Evolutionary conservation across 2,797 vertebrate genomes (phyloP).

Genomic region (Cyclopterus lumpus): DNA sequence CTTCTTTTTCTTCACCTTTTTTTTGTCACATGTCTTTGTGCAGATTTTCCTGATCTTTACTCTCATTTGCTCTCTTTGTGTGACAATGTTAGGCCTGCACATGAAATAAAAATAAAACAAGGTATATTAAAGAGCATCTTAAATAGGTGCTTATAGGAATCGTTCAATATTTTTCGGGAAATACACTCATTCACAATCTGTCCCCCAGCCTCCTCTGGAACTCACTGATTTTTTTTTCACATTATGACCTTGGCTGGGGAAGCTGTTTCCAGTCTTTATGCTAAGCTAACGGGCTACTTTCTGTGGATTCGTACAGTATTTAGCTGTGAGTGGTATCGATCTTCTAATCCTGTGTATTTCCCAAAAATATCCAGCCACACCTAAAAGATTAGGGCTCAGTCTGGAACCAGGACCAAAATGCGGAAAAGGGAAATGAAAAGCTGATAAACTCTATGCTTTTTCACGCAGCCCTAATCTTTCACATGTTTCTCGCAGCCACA

Average conservation of each 20-base stretch:
- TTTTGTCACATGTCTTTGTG: constrained; percentile 19
- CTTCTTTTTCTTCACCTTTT: constrained; percentile 31
- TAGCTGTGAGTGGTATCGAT: background rate
- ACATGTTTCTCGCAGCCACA: constrained; percentile 17
- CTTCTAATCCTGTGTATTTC: background rate
- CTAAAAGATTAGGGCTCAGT: background rate
- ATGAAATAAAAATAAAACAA: constrained; percentile 2
- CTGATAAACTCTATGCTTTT: background rate
- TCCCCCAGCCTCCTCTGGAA: background rate
- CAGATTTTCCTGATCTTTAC: constrained; percentile 29
- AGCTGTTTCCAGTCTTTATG: background rate
- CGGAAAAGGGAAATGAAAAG: no score
- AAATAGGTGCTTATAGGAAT: background rate
- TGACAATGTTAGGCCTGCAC: constrained; percentile 34
- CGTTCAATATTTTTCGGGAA: background rate
- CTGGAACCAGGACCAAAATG: no score
- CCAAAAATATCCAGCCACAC: background rate
- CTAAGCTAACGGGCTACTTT: background rate
- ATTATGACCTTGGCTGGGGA: background rate
- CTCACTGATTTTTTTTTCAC: background rate
- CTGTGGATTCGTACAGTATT: background rate
- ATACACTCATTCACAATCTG: background rate
- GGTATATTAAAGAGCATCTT: background rate
- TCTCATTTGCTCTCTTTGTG: background rate
- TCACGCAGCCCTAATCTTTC: constrained; percentile 35